phyloP scores from a whole-genome alignment of 2,797 vertebrate genomes.

The Lophotriccus pileatus region DNA sequence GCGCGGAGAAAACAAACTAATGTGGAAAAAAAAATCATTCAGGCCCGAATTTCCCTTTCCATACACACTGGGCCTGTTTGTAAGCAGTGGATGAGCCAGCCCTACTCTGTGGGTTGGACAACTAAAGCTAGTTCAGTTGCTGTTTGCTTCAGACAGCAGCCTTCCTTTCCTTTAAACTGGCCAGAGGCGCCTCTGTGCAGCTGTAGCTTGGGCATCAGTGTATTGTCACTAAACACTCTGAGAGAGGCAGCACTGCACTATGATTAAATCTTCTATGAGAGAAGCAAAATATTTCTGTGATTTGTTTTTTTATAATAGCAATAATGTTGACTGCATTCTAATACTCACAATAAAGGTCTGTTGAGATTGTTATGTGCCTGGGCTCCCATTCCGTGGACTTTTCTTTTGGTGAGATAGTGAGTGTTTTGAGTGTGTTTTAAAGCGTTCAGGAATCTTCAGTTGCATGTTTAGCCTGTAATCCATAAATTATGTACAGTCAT shows the following conservation, averaged over 20 bases:
- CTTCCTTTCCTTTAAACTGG: neutral
- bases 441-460: neutral
- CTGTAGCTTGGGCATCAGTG: neutral
- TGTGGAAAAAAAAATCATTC: neutral
- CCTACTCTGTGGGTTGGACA: neutral
- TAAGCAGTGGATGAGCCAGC: neutral
- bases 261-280: constrained; percentile 1
- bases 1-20: neutral
- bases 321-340: constrained; percentile 60
- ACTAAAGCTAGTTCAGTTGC: neutral
- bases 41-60: neutral
- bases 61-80: neutral
- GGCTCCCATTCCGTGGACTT: constrained; percentile 19
- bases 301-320: constrained; percentile 52
- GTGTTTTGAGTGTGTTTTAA: neutral
- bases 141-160: neutral
- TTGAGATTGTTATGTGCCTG: constrained; percentile 41
- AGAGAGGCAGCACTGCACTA: constrained; percentile 33
- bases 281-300: constrained; percentile 36
- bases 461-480: neutral
- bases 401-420: neutral
- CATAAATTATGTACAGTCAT: neutral
- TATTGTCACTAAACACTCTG: constrained; percentile 31
- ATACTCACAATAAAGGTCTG: constrained; percentile 56
- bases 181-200: neutral